phyloP scores from a whole-genome alignment of 2,797 vertebrate genomes.

The Lateolabrax maculatus region DNA sequence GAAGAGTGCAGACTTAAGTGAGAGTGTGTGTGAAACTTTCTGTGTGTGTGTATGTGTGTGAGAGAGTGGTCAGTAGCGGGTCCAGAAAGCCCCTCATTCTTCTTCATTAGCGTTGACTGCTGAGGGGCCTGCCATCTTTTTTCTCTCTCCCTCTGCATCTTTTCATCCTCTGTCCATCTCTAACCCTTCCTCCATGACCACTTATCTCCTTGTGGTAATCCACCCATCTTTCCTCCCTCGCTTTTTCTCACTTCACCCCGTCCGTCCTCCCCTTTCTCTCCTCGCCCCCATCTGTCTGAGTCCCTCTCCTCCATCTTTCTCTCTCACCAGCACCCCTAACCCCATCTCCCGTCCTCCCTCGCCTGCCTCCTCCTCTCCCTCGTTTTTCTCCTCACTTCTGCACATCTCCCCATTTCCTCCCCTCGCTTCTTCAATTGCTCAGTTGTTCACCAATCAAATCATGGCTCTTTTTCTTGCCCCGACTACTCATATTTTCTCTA shows the following conservation, averaged over 20 bases:
- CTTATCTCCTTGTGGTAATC: conserved; percentile 24
- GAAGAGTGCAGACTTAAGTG: conserved; percentile 20
- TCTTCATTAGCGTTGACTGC: conserved; percentile 80
- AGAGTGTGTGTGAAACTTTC: conserved; percentile 19
- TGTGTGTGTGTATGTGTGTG: conserved; percentile 35
- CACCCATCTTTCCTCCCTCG: neutral
- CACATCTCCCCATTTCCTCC: conserved; percentile 4
- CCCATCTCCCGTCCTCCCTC: conserved; percentile 22
- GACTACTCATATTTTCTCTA: neutral
- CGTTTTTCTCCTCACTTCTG: neutral
- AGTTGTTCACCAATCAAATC: neutral
- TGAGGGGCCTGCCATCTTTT: conserved; percentile 56
- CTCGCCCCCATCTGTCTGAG: neutral
- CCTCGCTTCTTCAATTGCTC: conserved; percentile 9
- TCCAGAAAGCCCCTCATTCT: conserved; percentile 73
- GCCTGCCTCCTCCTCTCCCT: conserved; percentile 11
- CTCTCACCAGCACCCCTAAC: neutral
- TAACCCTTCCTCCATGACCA: conserved; percentile 34
- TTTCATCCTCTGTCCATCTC: conserved; percentile 57
- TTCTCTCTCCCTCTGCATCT: conserved; percentile 34
- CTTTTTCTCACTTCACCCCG: neutral
- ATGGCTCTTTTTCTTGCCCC: neutral
- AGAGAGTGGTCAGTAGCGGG: conserved; percentile 60
- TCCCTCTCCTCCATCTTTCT: neutral
- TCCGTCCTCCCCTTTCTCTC: neutral